Conservation (phyloP, 2,113 vertebrate species). For the Diglossa brunneiventris region DNA sequence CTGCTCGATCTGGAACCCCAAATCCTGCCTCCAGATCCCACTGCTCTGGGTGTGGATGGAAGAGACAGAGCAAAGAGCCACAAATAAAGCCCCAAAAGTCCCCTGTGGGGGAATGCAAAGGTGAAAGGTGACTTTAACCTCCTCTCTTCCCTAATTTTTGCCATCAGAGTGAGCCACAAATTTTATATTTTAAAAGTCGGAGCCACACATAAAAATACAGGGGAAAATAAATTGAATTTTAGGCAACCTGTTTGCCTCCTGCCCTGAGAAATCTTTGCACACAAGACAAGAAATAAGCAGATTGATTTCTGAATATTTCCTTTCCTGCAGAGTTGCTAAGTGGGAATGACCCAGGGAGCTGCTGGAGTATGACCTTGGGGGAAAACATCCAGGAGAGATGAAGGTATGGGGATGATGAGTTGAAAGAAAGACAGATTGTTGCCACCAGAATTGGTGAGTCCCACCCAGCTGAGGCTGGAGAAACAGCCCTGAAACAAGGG, state of each 20-base stretch:
- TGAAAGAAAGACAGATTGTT: neutral
- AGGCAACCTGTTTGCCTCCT: neutral
- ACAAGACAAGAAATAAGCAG: neutral
- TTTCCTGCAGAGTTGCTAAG: neutral
- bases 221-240: neutral
- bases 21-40: neutral
- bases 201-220: neutral
- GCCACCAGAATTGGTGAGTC: neutral
- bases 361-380: neutral
- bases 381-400: neutral
- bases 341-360: neutral
- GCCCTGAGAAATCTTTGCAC: neutral
- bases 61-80: neutral
- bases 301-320: neutral
- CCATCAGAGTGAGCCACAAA: neutral
- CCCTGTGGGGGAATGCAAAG: fast-evolving
- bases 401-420: neutral
- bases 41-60: fast-evolving
- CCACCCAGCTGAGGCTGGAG: neutral
- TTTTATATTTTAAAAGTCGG: neutral
- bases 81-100: neutral
- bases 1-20: slow-evolving; percentile 33
- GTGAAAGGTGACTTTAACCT: neutral
- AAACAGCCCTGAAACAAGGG: neutral
- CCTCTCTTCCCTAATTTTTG: neutral